Evolutionary conservation across 2,113 vertebrate species (phyloP).

Genomic region (Neolamprologus modestus): DNA sequence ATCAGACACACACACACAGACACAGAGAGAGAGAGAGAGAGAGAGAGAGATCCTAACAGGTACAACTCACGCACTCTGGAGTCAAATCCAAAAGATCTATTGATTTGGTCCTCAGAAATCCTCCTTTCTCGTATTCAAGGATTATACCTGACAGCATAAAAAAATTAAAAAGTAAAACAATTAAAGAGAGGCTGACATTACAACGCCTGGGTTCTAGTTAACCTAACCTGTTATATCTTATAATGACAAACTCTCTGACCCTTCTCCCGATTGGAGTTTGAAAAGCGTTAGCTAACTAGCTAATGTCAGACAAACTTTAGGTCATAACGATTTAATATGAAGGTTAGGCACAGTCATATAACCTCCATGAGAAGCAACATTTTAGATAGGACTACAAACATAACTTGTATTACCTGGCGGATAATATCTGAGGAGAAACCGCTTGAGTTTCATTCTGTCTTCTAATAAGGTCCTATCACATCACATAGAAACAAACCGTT

Average conservation of each 20-base stretch:
- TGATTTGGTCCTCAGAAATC: constrained; percentile 78
- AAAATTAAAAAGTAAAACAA: neutral
- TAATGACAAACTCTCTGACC: neutral
- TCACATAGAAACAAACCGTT: constrained; percentile 39
- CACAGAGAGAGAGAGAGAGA: neutral
- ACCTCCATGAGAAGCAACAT: neutral
- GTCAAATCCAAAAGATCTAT: constrained; percentile 86
- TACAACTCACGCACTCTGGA: constrained; percentile 73
- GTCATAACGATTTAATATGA: neutral
- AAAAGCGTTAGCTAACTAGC: neutral
- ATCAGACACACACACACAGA: neutral
- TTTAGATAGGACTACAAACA: neutral
- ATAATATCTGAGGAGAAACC: constrained; percentile 86
- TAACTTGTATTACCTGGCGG: constrained; percentile 79
- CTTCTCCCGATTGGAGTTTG: neutral
- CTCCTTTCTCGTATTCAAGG: constrained; percentile 83
- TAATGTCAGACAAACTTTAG: neutral
- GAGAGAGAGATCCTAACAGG: neutral
- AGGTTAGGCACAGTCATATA: neutral
- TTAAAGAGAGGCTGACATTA: neutral
- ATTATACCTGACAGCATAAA: constrained; percentile 77
- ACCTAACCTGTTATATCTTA: neutral
- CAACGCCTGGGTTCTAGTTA: neutral
- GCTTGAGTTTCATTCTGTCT: constrained; percentile 75
- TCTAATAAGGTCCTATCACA: neutral